Evolutionary conservation across 1,140 invertebrate species (phyloP).

Genomic region (Glomeris maerens): DNA sequence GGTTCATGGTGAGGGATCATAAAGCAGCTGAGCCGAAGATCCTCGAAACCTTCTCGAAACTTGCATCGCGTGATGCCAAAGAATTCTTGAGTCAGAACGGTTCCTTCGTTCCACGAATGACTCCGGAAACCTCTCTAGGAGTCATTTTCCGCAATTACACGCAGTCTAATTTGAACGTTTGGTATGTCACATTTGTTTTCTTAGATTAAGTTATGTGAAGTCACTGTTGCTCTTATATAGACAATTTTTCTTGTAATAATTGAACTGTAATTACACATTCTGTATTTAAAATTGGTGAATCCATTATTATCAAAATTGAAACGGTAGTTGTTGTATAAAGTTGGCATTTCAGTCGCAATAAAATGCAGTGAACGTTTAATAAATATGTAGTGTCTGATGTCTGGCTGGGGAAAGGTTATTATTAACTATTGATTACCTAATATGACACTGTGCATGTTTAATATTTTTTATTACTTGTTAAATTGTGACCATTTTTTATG

Average conservation of each 20-base stretch:
- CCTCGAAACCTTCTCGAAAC: constrained; percentile 80
- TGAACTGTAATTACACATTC: too few relatives aligned
- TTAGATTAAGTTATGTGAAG: constrained; percentile 11
- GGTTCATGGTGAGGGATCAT: constrained; percentile 67
- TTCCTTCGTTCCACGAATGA: constrained; percentile 54
- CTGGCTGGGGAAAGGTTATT: too few relatives aligned
- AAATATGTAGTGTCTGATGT: too few relatives aligned
- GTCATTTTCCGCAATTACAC: constrained; percentile 73
- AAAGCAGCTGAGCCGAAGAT: constrained; percentile 82
- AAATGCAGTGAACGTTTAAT: too few relatives aligned
- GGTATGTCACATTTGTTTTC: constrained; percentile 6
- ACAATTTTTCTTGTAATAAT: constrained; percentile 25
- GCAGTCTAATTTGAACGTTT: constrained; percentile 20
- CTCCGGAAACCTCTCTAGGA: constrained; percentile 67
- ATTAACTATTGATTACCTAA: too few relatives aligned
- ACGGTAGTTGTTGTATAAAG: too few relatives aligned
- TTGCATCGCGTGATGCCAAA: constrained; percentile 85
- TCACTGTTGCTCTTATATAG: not conserved
- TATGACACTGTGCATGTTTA: too few relatives aligned
- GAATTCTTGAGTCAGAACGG: constrained; percentile 70
- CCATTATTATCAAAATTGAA: too few relatives aligned
- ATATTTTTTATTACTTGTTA: too few relatives aligned
- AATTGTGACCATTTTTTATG: too few relatives aligned
- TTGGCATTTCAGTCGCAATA: too few relatives aligned
- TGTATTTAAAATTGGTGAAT: too few relatives aligned